These are phyloP conservation scores for Hemicentrotus pulcherrimus DNA, from an alignment of 35 echinoderm and acorn worm genomes.

Conservation along the genomic window DNA sequence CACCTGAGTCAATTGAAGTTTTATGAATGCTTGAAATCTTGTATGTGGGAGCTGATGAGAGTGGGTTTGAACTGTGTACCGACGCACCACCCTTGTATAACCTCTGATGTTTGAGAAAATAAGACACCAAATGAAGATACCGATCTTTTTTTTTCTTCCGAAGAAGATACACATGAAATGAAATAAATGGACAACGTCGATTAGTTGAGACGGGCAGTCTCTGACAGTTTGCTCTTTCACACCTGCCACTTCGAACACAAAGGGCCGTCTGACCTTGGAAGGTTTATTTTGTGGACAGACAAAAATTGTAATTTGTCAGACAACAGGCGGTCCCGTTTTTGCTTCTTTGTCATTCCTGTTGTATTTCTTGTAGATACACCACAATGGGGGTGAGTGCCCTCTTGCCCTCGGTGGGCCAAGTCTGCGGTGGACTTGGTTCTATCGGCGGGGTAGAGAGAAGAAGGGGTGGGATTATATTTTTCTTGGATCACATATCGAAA, in stretches of 20 bases:
- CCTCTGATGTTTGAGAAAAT: not conserved
- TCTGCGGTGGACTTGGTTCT: conserved; percentile 8
- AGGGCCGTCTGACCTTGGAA: not conserved
- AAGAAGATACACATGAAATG: too few relatives aligned
- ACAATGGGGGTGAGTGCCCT: conserved; percentile 27
- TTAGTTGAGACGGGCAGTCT: not conserved
- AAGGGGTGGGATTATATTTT: not conserved
- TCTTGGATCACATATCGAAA: conserved; percentile 24
- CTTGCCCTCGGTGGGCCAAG: conserved; percentile 11
- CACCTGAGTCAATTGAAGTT: conserved; percentile 9
- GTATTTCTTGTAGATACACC: not conserved
- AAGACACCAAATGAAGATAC: not conserved
- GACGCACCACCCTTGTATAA: not conserved
- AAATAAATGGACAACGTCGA: not conserved
- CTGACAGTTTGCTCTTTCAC: conserved; percentile 1
- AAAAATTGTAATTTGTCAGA: conserved; percentile 14
- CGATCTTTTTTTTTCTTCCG: not conserved
- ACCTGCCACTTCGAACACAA: not conserved
- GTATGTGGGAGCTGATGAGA: not conserved
- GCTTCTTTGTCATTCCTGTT: not conserved
- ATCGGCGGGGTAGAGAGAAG: not conserved
- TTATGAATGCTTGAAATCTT: not conserved
- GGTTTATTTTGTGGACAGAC: not conserved
- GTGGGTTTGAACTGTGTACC: not conserved
- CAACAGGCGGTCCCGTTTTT: conserved; percentile 8